Percentiles rank a stretch among this genome's conserved stretches.
Evolutionary conservation across 2,888 invertebrate species (phyloP).

Genomic region (Callinectes sapidus): DNA sequence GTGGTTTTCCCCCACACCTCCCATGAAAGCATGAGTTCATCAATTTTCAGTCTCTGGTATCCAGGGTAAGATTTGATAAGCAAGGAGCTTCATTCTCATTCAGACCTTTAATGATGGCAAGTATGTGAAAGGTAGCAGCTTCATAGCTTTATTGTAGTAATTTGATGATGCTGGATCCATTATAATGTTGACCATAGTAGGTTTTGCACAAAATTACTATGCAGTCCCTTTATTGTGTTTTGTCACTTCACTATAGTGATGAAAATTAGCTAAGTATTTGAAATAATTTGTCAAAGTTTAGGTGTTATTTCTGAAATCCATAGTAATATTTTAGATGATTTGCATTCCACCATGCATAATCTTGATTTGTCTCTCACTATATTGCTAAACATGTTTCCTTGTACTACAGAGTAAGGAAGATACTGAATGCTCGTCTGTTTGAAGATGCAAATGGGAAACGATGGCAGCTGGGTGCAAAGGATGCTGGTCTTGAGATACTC

Average conservation of each 20-base stretch:
- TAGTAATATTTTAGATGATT: not conserved
- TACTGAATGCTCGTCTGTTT: slow-evolving; percentile 88
- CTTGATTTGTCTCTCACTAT: not conserved
- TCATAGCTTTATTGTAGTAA: no score
- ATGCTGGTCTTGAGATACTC: slow-evolving; percentile 78
- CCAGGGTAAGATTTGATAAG: no score
- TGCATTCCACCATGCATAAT: not conserved
- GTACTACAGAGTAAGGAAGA: slow-evolving; percentile 83
- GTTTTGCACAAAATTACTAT: no score
- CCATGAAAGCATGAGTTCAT: no score
- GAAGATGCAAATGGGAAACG: slow-evolving; percentile 84
- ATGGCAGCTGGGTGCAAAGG: slow-evolving; percentile 87
- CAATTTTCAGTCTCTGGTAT: no score
- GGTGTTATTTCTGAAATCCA: not conserved
- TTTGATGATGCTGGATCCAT: no score
- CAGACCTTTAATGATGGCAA: no score
- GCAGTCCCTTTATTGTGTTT: not conserved
- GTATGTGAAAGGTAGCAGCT: no score
- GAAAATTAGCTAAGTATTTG: not conserved
- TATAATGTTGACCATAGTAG: no score
- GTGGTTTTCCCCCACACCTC: no score
- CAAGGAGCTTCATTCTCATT: no score
- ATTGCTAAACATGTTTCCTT: not conserved
- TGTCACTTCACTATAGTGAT: not conserved
- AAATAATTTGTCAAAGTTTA: not conserved